Base-by-base conservation (phyloP, 2,113 vertebrate genomes). In the Tichodroma muraria region DNA sequence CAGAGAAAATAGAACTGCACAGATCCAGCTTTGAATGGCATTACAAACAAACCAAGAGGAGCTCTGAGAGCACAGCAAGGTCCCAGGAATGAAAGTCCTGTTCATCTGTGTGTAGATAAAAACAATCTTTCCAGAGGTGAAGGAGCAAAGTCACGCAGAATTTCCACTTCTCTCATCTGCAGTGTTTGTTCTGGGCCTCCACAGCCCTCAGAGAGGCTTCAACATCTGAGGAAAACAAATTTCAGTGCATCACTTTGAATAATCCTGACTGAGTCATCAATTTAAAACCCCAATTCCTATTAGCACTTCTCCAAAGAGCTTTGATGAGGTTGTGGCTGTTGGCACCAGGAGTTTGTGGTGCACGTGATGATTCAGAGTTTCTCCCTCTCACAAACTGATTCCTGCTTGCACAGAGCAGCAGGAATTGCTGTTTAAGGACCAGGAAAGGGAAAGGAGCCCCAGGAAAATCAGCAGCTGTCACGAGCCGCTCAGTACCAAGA, bases 201-300 rank as follows among this genome's bases (percentile, higher is more conserved):
- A 0, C 4, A 6, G 90, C 56, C 70, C 95, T 94, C 49, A 4
- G 65, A 95, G 76, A 72, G 88, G 90, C 81, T 92, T 54, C 86
- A 5, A 52, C 90, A 85, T 89, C 91, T 80, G 81, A 96, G 94
- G 56, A 95, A 95, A 94, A 88, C 84, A 96, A 78, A 90, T 86
- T 61, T 94, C 56, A 93, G 79, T 5, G 37, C 96, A 65, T 78
- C 88, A 49, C 95, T 97, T 93, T 68, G 88, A 82, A 94, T 96
- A 96, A 94, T 95, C 94, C 57, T 40, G 57, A 54, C 90, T 91
- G 94, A 97, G 85, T 93, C 94, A 96, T 96, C 93, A 84, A 21
- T 96, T 97, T 92, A 86, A 96, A 96, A 81, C 84, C 94, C 86
- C 97, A 65, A 65, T 95, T 96, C 97, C 95, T 91, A 95, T 96